These are phyloP conservation scores for Palaemon carinicauda DNA, from an alignment of 1,140 invertebrate genomes.

Conservation along the genomic window DNA sequence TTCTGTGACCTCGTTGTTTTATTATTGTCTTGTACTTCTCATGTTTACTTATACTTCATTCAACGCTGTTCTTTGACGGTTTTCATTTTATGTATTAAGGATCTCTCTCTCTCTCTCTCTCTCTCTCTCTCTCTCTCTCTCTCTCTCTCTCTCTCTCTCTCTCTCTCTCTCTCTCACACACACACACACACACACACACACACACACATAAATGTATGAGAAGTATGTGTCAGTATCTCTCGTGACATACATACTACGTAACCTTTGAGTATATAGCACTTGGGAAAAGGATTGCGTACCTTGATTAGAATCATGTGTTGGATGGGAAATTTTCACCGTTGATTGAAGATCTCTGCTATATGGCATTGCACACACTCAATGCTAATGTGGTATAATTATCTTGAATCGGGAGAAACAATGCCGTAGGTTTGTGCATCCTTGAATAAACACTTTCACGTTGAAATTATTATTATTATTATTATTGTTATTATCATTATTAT, in stretches of 20 bases:
- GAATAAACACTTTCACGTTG: too few relatives aligned
- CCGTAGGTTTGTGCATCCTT: too few relatives aligned
- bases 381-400: too few relatives aligned
- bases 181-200: neutral
- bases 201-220: neutral
- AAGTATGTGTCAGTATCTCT: neutral
- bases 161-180: neutral
- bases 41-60: neutral
- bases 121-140: neutral
- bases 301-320: neutral
- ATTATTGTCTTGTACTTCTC: neutral
- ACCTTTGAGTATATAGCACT: neutral
- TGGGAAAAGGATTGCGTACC: neutral
- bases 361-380: too few relatives aligned
- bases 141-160: conserved; percentile 10
- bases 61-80: neutral
- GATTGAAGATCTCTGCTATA: too few relatives aligned
- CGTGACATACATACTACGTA: too few relatives aligned
- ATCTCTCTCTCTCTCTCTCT: neutral
- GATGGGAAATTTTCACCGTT: too few relatives aligned
- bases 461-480: too few relatives aligned
- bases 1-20: neutral
- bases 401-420: too few relatives aligned
- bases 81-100: too few relatives aligned
- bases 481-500: too few relatives aligned